Conservation (phyloP, 2,888 invertebrate species). For the Cristatella mucedo region DNA sequence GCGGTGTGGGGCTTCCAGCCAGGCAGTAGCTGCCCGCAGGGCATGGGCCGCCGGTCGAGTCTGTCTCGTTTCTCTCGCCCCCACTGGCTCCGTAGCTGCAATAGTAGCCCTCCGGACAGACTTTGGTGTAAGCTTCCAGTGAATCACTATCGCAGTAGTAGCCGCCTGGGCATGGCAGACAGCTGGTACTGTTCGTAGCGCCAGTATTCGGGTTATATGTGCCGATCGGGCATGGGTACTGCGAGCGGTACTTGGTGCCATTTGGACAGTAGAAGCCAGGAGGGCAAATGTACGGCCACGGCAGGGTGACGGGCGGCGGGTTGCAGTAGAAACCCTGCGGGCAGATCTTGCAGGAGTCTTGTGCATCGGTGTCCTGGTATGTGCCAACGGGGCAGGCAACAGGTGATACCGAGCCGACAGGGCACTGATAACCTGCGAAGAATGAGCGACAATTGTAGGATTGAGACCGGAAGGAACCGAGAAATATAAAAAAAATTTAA, state of each 20-base stretch:
- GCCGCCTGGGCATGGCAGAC: slow-evolving; percentile 30
- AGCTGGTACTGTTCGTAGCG: slow-evolving; percentile 20
- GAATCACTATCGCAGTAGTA: slow-evolving; percentile 29
- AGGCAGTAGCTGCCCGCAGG: slow-evolving; percentile 31
- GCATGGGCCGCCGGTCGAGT: no score
- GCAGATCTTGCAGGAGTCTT: slow-evolving; percentile 23
- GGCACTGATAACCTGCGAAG: slow-evolving; percentile 25
- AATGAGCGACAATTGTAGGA: no score
- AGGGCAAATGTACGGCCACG: slow-evolving; percentile 24
- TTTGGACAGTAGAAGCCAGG: slow-evolving; percentile 30
- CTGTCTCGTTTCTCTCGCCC: no score
- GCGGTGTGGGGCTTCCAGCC: slow-evolving; percentile 22
- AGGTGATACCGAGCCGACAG: slow-evolving; percentile 21
- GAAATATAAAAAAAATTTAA: no score
- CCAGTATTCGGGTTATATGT: slow-evolving; percentile 27
- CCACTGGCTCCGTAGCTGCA: no score
- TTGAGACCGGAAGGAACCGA: no score
- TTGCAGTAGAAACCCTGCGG: slow-evolving; percentile 25
- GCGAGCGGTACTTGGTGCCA: slow-evolving; percentile 24
- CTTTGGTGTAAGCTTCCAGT: slow-evolving; percentile 21
- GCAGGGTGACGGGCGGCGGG: slow-evolving; percentile 26
- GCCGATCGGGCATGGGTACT: slow-evolving; percentile 27
- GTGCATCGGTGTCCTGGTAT: slow-evolving; percentile 29
- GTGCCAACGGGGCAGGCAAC: slow-evolving; percentile 26
- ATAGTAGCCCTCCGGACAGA: no score